Evolutionary conservation across 2,113 vertebrate genomes (phyloP).

Genomic region (Pygoscelis antarcticus): DNA sequence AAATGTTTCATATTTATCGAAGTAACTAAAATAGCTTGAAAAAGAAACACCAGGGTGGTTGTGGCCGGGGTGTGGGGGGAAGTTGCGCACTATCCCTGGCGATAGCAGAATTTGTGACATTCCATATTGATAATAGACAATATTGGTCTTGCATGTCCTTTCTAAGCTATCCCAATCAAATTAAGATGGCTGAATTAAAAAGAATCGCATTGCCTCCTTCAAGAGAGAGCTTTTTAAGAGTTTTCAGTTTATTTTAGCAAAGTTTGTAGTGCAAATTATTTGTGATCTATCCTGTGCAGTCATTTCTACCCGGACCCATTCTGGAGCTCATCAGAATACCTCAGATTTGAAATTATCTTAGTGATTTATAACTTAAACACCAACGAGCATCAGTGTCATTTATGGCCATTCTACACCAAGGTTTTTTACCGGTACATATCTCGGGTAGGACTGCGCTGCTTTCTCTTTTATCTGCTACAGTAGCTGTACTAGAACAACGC

Average conservation of each 20-base stretch:
- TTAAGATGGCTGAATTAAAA: not conserved
- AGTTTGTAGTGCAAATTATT: not conserved
- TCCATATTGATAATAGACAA: not conserved
- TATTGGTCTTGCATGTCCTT: not conserved
- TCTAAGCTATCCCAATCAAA: not conserved
- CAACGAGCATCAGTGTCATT: not conserved
- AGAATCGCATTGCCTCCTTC: rapidly evolving
- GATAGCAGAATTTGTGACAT: not conserved
- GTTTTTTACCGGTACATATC: not conserved
- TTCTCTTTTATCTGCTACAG: not conserved
- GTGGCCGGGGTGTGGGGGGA: not conserved
- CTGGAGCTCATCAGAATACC: not conserved
- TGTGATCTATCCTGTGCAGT: not conserved
- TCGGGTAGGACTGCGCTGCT: not conserved
- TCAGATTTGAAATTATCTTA: not conserved
- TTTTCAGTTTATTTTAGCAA: not conserved
- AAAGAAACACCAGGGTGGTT: not conserved
- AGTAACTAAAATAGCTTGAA: not conserved
- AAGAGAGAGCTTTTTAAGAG: not conserved
- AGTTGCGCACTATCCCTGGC: too few species aligned
- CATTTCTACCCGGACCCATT: not conserved
- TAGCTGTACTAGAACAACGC: rapidly evolving
- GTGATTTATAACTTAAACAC: not conserved
- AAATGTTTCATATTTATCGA: not conserved
- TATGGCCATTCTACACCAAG: not conserved